Base-by-base conservation (phyloP, 2,888 invertebrate genomes). In the Harpagoxenus sublaevis region DNA sequence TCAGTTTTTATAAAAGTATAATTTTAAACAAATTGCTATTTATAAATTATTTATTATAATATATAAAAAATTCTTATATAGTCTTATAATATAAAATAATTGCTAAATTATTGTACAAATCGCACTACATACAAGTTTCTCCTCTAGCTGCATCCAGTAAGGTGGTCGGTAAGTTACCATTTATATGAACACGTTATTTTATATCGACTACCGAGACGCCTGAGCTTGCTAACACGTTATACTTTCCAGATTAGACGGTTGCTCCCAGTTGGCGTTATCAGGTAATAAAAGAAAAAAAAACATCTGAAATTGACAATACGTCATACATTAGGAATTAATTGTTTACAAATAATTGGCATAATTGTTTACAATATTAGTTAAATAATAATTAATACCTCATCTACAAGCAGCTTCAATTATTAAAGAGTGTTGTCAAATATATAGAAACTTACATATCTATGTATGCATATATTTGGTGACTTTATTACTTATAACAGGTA, bases 201-300 rank as follows among this genome's bases (percentile, higher is more conserved):
- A 35, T 73, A 73, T 57, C 73, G 55, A 73, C 57, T 57, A 73
- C 10, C 39, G 53, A 39, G 8, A 55, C 35, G 70, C 18, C 12
- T 53, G 6, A 71, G n/a, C 15, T 28, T 73, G 42, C 23, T 39
- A 57, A 4, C 28, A 66, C 28, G 6, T 15, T 65, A 10, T 51
- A 0, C 15, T 39, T 55, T 55, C 4, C 18, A 73, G 42, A 23
- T 73, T 71, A 23, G 12, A 73, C 39, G 15, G 18, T 57, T 55
- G 10, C 31, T 18, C 0, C 9, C 2, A 73, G 55, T 18, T 57
- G 55, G 57, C 57, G 57, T 73, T 73, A 4, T 42, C 10, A 57
- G 18, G 10, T 42, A 28, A 23, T 23, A 23, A 23, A 39, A 39
- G 31, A 57, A 3, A 12, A 39, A 55, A 31, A 57, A 10, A 4